Percentiles rank a stretch among this genome's conserved stretches.
phyloP scores from a whole-genome alignment of 2,888 invertebrate species.

The Macroteleia sp. region DNA sequence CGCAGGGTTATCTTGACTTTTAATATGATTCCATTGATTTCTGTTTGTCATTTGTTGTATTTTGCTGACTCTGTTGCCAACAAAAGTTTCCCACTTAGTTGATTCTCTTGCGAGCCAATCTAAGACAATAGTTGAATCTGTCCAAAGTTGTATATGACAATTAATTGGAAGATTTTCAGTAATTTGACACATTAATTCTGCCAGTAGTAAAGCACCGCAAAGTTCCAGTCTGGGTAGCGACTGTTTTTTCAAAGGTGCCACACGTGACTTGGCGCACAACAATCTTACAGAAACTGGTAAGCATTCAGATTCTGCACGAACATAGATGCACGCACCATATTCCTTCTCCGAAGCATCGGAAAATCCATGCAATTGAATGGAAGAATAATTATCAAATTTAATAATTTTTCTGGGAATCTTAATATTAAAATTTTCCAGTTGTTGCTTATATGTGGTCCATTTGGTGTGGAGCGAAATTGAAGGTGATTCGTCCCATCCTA shows the following conservation, averaged over 20 bases:
- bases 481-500: constrained; percentile 23
- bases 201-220: constrained; percentile 5
- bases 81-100: neutral
- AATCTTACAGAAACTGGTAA: neutral
- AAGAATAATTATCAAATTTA: neutral
- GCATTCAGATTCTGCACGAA: neutral
- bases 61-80: neutral
- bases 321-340: constrained; percentile 31
- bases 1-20: neutral
- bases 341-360: constrained; percentile 38
- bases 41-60: neutral
- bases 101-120: neutral
- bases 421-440: constrained; percentile 38
- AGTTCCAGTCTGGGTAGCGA: constrained; percentile 25
- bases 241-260: constrained; percentile 10
- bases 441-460: constrained; percentile 41
- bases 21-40: neutral
- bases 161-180: neutral
- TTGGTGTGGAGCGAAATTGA: constrained; percentile 8
- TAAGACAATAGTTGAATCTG: constrained; percentile 1
- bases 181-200: too few species aligned
- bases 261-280: constrained; percentile 26
- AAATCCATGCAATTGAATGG: neutral
- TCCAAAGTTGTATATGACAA: neutral
- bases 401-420: neutral